These are phyloP conservation scores for Neodiprion fabricii DNA, from an alignment of 1,140 invertebrate genomes.

Conservation along the genomic window DNA sequence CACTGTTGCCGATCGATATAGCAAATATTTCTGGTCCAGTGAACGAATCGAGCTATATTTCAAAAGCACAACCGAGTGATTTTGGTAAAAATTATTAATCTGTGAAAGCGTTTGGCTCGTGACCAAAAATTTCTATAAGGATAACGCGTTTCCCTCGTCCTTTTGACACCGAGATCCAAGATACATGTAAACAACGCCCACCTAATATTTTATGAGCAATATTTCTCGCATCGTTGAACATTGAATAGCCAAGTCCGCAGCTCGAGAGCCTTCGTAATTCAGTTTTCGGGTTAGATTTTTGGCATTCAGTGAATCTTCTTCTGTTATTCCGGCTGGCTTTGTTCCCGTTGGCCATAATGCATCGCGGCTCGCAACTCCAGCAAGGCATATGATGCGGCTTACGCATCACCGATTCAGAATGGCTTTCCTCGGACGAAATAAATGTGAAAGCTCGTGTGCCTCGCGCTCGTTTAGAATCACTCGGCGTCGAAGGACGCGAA, in stretches of 20 bases:
- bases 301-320: neutral
- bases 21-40: too few species aligned
- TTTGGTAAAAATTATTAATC: too few species aligned
- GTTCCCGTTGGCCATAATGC: constrained; percentile 1
- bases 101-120: too few species aligned
- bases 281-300: neutral
- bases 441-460: neutral
- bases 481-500: too few species aligned
- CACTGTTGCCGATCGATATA: too few species aligned
- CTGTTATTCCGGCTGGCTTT: neutral
- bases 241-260: neutral
- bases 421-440: neutral
- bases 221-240: neutral
- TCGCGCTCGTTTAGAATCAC: neutral
- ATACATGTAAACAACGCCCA: too few species aligned
- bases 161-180: too few species aligned
- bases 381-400: neutral
- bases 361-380: neutral
- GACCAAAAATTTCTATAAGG: too few species aligned
- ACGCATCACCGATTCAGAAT: neutral
- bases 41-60: too few species aligned
- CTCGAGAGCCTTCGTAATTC: neutral
- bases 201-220: neutral
- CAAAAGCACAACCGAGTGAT: too few species aligned
- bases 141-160: too few species aligned